These are phyloP conservation scores for Drosophila elegans DNA, from an alignment of 1,140 invertebrate species.

Conservation along the genomic window DNA sequence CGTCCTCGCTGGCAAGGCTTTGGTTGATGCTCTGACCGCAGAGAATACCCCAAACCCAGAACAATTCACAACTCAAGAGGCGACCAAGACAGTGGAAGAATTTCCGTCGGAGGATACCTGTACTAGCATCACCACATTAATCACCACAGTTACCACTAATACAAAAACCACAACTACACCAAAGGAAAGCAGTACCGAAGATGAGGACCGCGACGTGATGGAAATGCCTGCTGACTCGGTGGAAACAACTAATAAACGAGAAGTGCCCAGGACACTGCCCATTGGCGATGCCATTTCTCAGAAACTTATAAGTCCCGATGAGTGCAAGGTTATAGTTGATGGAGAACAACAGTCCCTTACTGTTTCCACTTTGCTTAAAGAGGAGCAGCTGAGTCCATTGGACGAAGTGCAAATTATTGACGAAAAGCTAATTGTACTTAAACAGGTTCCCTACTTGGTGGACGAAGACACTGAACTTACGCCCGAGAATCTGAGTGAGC, in stretches of 20 bases:
- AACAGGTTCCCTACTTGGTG: slow-evolving; percentile 71
- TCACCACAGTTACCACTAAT: slow-evolving; percentile 62
- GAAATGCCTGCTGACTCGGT: slow-evolving; percentile 20
- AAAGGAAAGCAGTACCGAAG: slow-evolving; percentile 42
- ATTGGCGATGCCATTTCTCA: slow-evolving; percentile 90
- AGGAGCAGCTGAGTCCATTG: slow-evolving; percentile 88
- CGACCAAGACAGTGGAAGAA: slow-evolving; percentile 29
- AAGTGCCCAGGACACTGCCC: slow-evolving; percentile 80
- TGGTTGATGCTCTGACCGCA: slow-evolving; percentile 91
- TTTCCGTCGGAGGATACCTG: slow-evolving; percentile 20
- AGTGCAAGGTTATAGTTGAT: slow-evolving; percentile 88
- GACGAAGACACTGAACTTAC: slow-evolving; percentile 85
- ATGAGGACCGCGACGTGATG: slow-evolving; percentile 56
- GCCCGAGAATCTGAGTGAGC: slow-evolving; percentile 88
- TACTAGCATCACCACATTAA: slow-evolving; percentile 44
- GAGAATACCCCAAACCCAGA: slow-evolving; percentile 75
- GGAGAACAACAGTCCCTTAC: slow-evolving; percentile 87
- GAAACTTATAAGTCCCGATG: slow-evolving; percentile 90
- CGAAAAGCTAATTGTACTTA: slow-evolving; percentile 85
- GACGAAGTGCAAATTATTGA: slow-evolving; percentile 88
- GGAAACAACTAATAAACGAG: slow-evolving; percentile 48
- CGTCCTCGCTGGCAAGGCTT: slow-evolving; percentile 92
- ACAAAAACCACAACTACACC: slow-evolving; percentile 57
- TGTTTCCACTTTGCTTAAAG: slow-evolving; percentile 88
- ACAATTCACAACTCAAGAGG: slow-evolving; percentile 68